Base-by-base conservation (phyloP, 2,797 vertebrate species). In the Nasua narica region DNA sequence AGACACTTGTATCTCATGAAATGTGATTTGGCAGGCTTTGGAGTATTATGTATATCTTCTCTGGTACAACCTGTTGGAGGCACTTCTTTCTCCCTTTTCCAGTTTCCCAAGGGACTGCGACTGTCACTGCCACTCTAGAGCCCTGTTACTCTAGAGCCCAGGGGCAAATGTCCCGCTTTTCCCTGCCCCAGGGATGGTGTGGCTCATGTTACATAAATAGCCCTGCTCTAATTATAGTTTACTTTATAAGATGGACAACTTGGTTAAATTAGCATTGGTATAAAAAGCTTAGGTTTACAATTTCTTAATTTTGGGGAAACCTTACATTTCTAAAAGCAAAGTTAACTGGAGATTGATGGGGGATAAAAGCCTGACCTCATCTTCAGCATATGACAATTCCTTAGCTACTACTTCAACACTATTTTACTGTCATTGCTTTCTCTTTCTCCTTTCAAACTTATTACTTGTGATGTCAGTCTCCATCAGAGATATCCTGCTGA, bases 241-340 rank as follows among this genome's bases (percentile, higher is more conserved):
- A 93, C 43, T 69, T 88, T 88, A 70, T 54, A 89, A 96, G 89
- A 96, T 90, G 94, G 89, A 97, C 96, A 90, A 96, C 91, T 96
- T 95, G 96, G 96, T 96, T 97, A 97, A 97, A 87, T 97, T 82
- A 97, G 72, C 95, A 90, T 74, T 94, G 93, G 82, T 95, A 97
- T 62, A 91, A 97, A 97, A 96, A 95, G 96, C 96, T 96, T 96
- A 94, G 89, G 91, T 90, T 78, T 94, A 95, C 96, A 95, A 84
- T 97, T 96, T 94, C 94, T 77, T 96, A 60, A 46, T 93, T 94
- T 92, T 15, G 35, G 65, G 92, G 79, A 78, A 94, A 89, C 56
- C 60, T 90, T 67, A 81, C 78, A 50, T 96, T 97, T 97, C 90
- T 87, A 77, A 97, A 93, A 78, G 87, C 70, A 60, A 89, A 96